phyloP scores from a whole-genome alignment of 2,113 vertebrate genomes.

The Cinclus mexicanus region DNA sequence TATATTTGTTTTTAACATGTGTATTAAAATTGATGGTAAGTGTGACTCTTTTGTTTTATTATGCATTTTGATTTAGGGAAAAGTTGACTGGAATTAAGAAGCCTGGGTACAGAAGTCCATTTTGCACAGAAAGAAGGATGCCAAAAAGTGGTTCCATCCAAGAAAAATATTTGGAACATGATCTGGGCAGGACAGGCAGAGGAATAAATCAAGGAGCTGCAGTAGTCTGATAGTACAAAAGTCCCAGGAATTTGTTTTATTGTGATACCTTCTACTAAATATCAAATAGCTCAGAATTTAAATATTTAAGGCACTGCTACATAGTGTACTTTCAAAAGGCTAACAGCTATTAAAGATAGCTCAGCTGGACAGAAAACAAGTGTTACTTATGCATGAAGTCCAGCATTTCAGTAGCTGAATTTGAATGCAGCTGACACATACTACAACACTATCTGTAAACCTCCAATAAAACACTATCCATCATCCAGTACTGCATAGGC shows the following conservation, averaged over 20 bases:
- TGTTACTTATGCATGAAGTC: background rate
- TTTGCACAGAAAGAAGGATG: background rate
- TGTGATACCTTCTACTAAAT: background rate
- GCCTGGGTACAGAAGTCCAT: background rate
- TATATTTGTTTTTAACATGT: background rate
- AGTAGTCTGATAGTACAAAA: background rate
- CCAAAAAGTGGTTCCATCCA: background rate
- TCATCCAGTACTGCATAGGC: background rate
- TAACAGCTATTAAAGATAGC: background rate
- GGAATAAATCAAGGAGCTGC: background rate
- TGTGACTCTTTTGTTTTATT: background rate
- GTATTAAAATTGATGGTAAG: background rate
- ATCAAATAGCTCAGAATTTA: background rate
- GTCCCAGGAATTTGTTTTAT: background rate
- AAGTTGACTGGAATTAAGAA: background rate
- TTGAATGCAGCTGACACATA: background rate
- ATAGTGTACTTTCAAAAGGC: background rate
- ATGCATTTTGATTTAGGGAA: background rate
- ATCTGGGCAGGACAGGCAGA: background rate
- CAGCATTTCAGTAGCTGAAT: background rate
- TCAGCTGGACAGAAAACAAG: background rate
- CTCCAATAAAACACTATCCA: background rate
- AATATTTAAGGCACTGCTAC: conserved; percentile 4
- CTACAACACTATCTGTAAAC: background rate
- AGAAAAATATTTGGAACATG: conserved; percentile 4